Percentiles rank a stretch among this genome's conserved stretches.
Evolutionary conservation across 2,888 invertebrate genomes (phyloP).

Genomic region (Trichogramma dendrolimi): DNA sequence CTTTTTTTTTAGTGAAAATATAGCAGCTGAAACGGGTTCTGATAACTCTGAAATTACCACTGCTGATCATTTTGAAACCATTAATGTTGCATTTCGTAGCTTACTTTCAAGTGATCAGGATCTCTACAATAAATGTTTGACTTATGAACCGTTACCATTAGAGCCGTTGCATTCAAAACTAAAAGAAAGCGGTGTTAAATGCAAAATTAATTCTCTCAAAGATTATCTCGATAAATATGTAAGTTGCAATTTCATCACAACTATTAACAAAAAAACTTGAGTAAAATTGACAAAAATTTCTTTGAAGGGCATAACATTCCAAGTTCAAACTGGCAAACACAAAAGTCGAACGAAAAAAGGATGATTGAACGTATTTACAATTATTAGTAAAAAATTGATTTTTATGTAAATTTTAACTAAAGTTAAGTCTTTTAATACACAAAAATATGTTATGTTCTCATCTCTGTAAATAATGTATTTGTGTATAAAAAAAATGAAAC

Average conservation of each 20-base stretch:
- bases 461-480: no score
- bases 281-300: slow-evolving; percentile 18
- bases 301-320: slow-evolving; percentile 42
- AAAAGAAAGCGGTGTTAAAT: slow-evolving; percentile 51
- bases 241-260: slow-evolving; percentile 12
- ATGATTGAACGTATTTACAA: not conserved
- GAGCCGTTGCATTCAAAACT: slow-evolving; percentile 50
- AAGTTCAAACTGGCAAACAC: slow-evolving; percentile 27
- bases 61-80: slow-evolving; percentile 23
- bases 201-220: slow-evolving; percentile 51
- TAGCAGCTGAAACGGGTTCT: slow-evolving; percentile 35
- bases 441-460: no score
- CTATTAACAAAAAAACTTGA: slow-evolving; percentile 4
- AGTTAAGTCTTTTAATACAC: no score
- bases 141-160: slow-evolving; percentile 55
- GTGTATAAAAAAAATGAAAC: no score
- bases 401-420: no score
- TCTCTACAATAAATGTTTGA: slow-evolving; percentile 52
- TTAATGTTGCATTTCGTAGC: slow-evolving; percentile 36
- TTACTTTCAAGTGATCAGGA: slow-evolving; percentile 46
- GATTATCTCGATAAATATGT: slow-evolving; percentile 57
- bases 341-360: slow-evolving; percentile 19
- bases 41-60: slow-evolving; percentile 28
- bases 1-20: slow-evolving; percentile 7
- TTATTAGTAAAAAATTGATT: not conserved